Conservation (phyloP, 2,113 vertebrate species). For the Danio rerio region DNA sequence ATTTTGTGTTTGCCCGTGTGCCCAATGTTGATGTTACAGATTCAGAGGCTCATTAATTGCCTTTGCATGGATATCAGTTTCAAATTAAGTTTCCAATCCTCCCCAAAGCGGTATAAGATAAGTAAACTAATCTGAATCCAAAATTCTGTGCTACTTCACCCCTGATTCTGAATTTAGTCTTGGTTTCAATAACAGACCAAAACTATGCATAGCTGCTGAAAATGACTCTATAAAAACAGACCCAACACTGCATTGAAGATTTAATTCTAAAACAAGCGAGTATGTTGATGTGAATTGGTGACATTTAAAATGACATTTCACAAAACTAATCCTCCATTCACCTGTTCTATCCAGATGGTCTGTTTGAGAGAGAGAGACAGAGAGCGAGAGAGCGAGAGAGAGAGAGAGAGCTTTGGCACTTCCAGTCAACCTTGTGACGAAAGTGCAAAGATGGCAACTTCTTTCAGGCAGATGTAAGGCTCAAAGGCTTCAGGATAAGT, state of each 20-base stretch:
- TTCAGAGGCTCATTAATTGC: too few species aligned
- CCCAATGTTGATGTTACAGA: too few species aligned
- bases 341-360: constrained; percentile 34
- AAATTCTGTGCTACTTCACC: too few species aligned
- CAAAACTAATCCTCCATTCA: constrained; percentile 25
- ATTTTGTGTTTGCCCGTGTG: too few species aligned
- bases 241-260: not conserved
- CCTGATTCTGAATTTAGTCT: not conserved
- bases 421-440: constrained; percentile 21
- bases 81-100: too few species aligned
- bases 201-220: constrained; percentile 23
- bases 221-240: constrained; percentile 1
- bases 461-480: constrained; percentile 46
- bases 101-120: too few species aligned
- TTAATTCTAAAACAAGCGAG: constrained; percentile 29
- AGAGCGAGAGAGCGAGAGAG: not conserved
- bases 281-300: not conserved
- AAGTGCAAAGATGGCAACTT: constrained; percentile 58
- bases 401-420: constrained; percentile 18
- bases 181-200: not conserved
- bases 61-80: too few species aligned
- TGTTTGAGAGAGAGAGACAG: constrained; percentile 16
- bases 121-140: too few species aligned
- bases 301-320: constrained; percentile 34
- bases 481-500: constrained; percentile 50